Base-by-base conservation (phyloP, 2,888 invertebrate species). In the Brachypalpus laphriformis region DNA sequence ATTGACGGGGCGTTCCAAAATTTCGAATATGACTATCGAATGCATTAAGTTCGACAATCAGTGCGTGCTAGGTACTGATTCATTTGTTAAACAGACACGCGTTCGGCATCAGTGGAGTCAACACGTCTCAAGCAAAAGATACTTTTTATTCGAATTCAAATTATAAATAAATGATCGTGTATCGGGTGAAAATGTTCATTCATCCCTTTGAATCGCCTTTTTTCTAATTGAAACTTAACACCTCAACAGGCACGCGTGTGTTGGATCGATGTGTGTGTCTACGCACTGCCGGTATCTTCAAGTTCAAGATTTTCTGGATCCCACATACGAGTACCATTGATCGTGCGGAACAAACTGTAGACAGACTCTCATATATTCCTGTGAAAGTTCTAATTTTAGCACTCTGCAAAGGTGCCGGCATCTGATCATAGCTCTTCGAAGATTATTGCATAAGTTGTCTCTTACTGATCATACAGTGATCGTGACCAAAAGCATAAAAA, bases 281-380 rank as follows among this genome's bases (percentile, higher is more conserved):
- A 68, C 20, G 28, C 54, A 54, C 68, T 20, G 18, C 20, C 63
- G 34, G n/a, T 59, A 49, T 22, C 31, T 31, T 16, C 63, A 63
- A 63, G 74, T 74, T 63, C 54, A 74, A 74, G 42, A 40, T 1
- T 47, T 61, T 40, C 31, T 40, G 59, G 47, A 25, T 49, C 16
- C 6, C 25, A n/a, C 7, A 11, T n/a, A n/a, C n/a, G n/a, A n/a
- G n/a, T n/a, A n/a, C n/a, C n/a, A 6, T 25, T 16, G 72, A 37
- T 49, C 49, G 71, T 18, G 14, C 7, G 47, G 3, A 20, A 31
- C 3, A 11, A 49, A 49, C 51, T 25, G n/a, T 7, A 22, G 0
- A 25, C 14, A 37, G n/a, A 54, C 9, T n/a, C 9, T n/a, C 45
- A 25, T 22, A 28, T 25, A n/a, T 31, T 47, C 9, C 18, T 42